phyloP scores from a whole-genome alignment of 2,888 invertebrate genomes.

The Chelonus formosanus region DNA sequence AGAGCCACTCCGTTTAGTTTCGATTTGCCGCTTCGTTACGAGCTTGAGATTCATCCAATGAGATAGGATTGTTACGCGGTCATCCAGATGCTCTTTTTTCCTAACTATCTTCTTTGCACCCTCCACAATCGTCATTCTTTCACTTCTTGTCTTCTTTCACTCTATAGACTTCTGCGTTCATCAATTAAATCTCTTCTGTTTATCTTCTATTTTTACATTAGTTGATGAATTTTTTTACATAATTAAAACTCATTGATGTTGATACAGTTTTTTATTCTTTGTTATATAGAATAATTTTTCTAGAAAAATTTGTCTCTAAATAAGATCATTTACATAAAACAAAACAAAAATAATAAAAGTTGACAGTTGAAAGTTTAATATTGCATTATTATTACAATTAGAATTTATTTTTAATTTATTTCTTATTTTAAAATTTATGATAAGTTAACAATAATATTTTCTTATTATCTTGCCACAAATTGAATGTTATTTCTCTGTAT shows the following conservation, averaged over 20 bases:
- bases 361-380: too few species aligned
- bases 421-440: constrained; percentile 42
- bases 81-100: constrained; percentile 32
- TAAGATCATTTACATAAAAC: too few species aligned
- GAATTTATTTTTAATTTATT: constrained; percentile 12
- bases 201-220: too few species aligned
- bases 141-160: constrained; percentile 20
- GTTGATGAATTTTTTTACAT: too few species aligned
- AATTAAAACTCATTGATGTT: too few species aligned
- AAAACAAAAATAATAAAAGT: not conserved
- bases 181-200: not conserved
- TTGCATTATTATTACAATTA: too few species aligned
- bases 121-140: constrained; percentile 31
- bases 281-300: too few species aligned
- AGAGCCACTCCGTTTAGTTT: constrained; percentile 56
- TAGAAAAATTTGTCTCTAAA: too few species aligned
- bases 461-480: constrained; percentile 59
- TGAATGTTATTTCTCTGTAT: constrained; percentile 48
- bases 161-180: constrained; percentile 9
- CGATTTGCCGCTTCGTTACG: constrained; percentile 63
- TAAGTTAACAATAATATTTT: constrained; percentile 65
- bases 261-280: too few species aligned
- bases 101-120: constrained; percentile 27
- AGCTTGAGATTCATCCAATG: constrained; percentile 58
- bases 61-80: constrained; percentile 54